phyloP scores from a whole-genome alignment of 2,888 invertebrate genomes.

The Chloroclystis v-ata region DNA sequence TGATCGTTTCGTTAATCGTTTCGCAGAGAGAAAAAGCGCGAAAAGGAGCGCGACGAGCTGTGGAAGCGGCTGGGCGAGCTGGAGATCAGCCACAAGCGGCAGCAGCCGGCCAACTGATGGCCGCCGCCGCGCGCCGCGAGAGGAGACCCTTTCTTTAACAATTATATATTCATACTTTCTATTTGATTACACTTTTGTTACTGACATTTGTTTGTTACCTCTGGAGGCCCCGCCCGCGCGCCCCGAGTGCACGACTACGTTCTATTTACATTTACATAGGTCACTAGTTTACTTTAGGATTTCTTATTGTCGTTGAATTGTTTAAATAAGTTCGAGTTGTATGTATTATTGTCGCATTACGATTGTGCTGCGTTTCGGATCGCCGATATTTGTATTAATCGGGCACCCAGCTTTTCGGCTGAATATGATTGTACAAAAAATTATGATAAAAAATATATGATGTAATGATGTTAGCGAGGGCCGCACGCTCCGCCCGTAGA shows the following conservation, averaged over 20 bases:
- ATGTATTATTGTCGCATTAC: constrained; percentile 70
- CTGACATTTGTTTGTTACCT: constrained; percentile 71
- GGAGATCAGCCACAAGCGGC: constrained; percentile 84
- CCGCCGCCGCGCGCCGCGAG: constrained; percentile 57
- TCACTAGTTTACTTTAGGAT: constrained; percentile 71
- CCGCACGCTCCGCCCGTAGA: constrained; percentile 52
- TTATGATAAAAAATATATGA: constrained; percentile 56
- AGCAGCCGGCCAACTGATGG: constrained; percentile 73
- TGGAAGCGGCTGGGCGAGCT: constrained; percentile 97
- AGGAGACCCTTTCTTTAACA: constrained; percentile 69
- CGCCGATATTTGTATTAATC: constrained; percentile 63
- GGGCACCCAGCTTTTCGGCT: constrained; percentile 69
- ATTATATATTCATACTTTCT: constrained; percentile 73
- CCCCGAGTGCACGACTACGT: constrained; percentile 50
- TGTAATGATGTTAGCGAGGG: constrained; percentile 62
- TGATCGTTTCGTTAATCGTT: neutral
- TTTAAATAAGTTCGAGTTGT: constrained; percentile 75
- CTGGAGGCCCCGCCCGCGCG: constrained; percentile 42
- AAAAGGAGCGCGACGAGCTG: constrained; percentile 96
- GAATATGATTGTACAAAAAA: constrained; percentile 74
- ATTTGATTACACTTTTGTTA: constrained; percentile 75
- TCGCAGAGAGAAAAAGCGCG: constrained; percentile 92
- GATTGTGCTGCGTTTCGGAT: constrained; percentile 66
- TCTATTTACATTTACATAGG: constrained; percentile 61
- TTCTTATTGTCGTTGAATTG: constrained; percentile 75